Evolutionary conservation across 2,113 vertebrate genomes (phyloP).

Genomic region (Gymnorhina tibicen): DNA sequence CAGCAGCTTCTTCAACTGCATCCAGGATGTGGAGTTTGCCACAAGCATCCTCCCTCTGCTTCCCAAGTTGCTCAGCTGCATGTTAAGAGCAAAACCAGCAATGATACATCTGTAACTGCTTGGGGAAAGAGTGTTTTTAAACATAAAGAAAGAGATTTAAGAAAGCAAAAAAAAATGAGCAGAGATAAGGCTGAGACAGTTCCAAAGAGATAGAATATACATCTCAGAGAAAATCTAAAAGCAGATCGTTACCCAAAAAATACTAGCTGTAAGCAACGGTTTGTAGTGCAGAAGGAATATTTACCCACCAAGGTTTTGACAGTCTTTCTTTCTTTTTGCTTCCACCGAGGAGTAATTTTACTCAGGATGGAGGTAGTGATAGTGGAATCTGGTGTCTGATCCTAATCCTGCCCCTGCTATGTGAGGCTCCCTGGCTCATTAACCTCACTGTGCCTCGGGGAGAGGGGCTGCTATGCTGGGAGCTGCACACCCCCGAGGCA

Average conservation of each 20-base stretch:
- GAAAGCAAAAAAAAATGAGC: not conserved
- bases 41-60: not conserved
- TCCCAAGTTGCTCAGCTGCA: not conserved
- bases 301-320: not conserved
- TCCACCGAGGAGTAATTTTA: not conserved
- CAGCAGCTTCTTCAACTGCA: not conserved
- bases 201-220: slow-evolving; percentile 54
- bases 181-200: slow-evolving; percentile 44
- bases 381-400: not conserved
- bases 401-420: not conserved
- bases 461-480: not conserved
- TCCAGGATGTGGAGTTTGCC: not conserved
- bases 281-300: slow-evolving; percentile 31
- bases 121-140: not conserved
- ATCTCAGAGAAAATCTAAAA: slow-evolving; percentile 42
- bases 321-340: not conserved
- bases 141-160: slow-evolving; percentile 41
- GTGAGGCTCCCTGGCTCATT: not conserved
- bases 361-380: not conserved
- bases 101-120: not conserved
- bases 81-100: not conserved
- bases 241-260: slow-evolving; percentile 47
- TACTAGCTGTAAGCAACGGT: slow-evolving; percentile 53
- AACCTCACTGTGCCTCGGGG: rapidly evolving
- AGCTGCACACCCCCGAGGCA: not conserved